Conservation (phyloP, 2,797 vertebrate species). For the Sphaeramia orbicularis region DNA sequence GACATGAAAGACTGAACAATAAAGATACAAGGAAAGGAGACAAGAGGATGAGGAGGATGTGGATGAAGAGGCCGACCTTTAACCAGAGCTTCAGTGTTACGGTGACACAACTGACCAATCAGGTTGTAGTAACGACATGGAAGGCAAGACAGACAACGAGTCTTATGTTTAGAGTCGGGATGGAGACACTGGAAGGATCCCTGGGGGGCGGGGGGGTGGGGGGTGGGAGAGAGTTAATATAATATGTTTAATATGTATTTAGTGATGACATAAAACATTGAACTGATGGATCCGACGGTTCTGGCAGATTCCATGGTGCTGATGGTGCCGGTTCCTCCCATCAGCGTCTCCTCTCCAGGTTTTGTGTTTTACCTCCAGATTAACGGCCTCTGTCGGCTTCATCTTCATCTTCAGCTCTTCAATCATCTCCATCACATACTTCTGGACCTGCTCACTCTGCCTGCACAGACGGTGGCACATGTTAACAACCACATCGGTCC, state of each 20-base stretch:
- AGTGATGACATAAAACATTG: neutral
- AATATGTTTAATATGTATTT: no score
- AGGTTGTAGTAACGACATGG: conserved; percentile 86
- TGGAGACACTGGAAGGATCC: conserved; percentile 82
- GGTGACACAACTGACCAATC: conserved; percentile 87
- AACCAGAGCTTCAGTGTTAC: conserved; percentile 87
- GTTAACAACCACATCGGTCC: no score
- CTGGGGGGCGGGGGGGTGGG: conserved; percentile 52
- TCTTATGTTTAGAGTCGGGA: conserved; percentile 84
- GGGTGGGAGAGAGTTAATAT: no score
- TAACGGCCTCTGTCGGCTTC: conserved; percentile 68
- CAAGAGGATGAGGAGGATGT: neutral
- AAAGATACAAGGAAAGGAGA: neutral
- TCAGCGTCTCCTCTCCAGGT: no score
- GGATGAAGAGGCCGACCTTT: conserved; percentile 69
- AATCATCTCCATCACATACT: conserved; percentile 80
- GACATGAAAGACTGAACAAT: neutral
- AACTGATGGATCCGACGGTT: neutral
- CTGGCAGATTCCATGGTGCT: no score
- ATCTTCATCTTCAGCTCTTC: conserved; percentile 82
- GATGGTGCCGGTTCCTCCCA: no score
- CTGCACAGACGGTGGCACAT: conserved; percentile 62
- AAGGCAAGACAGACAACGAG: conserved; percentile 87
- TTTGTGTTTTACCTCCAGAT: conserved; percentile 78
- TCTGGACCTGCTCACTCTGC: conserved; percentile 88